phyloP scores from a whole-genome alignment of 1,140 invertebrate species.

The Delia radicum region DNA sequence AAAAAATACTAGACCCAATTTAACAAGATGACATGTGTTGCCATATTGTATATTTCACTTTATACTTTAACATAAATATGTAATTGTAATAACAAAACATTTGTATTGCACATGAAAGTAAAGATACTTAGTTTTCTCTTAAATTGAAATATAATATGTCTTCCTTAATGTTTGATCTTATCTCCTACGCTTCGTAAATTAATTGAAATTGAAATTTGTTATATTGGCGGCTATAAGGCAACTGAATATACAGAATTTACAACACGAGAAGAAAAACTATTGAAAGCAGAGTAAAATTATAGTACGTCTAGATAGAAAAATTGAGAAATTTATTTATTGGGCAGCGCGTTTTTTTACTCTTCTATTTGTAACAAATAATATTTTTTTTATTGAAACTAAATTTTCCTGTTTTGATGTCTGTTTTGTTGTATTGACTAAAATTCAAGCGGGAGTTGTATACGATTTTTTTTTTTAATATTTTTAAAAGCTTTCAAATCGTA shows the following conservation, averaged over 20 bases:
- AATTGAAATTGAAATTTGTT: conserved; percentile 5
- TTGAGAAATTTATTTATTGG: background rate
- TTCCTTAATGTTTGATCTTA: conserved; percentile 6
- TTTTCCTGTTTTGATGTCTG: background rate
- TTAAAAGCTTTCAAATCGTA: conserved; percentile 11
- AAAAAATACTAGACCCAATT: no score
- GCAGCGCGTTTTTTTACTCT: background rate
- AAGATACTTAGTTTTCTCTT: background rate
- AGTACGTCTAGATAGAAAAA: background rate
- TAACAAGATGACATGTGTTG: background rate
- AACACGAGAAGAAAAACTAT: background rate
- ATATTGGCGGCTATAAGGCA: background rate
- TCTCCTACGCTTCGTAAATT: conserved; percentile 17
- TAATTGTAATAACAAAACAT: no score
- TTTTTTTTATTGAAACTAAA: background rate
- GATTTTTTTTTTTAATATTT: background rate
- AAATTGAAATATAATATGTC: background rate
- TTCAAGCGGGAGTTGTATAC: background rate
- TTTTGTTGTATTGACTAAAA: background rate
- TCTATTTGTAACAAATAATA: no score
- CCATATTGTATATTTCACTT: background rate
- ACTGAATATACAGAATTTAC: background rate
- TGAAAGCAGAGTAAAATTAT: background rate
- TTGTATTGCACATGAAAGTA: background rate
- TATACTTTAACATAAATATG: no score